phyloP scores from a whole-genome alignment of 2,113 vertebrate species.

The Pollimyrus isidori region DNA sequence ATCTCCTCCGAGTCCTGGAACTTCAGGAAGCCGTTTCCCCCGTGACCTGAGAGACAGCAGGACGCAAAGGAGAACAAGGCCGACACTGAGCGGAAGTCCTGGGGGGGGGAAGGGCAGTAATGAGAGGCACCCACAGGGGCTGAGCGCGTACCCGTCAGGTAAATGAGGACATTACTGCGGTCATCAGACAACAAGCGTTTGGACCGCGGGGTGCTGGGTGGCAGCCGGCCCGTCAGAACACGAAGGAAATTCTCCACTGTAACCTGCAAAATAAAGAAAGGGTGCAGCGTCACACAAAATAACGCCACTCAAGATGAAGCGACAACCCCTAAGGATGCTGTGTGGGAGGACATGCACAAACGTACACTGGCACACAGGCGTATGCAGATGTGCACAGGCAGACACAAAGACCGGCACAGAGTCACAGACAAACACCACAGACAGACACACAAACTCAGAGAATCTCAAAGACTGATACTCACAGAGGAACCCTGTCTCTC shows the following conservation, averaged over 20 bases:
- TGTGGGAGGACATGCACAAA: neutral
- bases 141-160: slow-evolving; percentile 78
- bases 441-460: neutral
- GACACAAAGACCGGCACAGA: no score
- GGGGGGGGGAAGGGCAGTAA: neutral
- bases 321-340: neutral
- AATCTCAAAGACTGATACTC: neutral
- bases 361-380: neutral
- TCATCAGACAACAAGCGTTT: slow-evolving; percentile 95
- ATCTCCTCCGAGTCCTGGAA: slow-evolving; percentile 99
- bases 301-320: neutral
- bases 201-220: slow-evolving; percentile 84
- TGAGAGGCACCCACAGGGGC: neutral
- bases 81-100: neutral
- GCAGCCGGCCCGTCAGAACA: slow-evolving; percentile 88
- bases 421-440: neutral
- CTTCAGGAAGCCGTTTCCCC: slow-evolving; percentile 95
- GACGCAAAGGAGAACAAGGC: neutral
- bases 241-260: slow-evolving; percentile 95
- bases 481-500: neutral
- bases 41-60: slow-evolving; percentile 68
- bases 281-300: neutral
- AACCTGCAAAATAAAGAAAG: slow-evolving; percentile 59
- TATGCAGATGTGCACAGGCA: neutral
- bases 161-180: slow-evolving; percentile 96